A percentile compares a stretch with the other conserved stretches of the same genome.
Evolutionary conservation across 30 jellyfish, hydroid and myxozoan species (phyloP).

Genomic region (Phacellophora camtschatica): DNA sequence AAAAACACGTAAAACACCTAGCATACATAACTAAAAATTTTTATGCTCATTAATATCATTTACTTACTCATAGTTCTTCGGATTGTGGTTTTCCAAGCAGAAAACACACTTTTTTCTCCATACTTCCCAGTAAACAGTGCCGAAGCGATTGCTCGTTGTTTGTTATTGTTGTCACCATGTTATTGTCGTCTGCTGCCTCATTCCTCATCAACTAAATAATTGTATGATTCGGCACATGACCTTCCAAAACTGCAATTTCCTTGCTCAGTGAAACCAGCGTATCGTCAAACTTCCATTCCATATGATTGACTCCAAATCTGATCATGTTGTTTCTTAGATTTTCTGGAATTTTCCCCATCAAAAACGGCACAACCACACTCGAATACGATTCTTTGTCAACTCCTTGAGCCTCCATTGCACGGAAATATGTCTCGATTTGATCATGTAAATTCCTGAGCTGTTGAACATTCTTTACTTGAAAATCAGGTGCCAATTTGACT

Average conservation of each 20-base stretch:
- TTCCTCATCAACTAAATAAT: too few species aligned
- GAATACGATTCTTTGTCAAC: slow-evolving; percentile 20
- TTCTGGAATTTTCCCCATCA: slow-evolving; percentile 28
- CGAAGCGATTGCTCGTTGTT: slow-evolving; percentile 19
- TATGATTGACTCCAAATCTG: slow-evolving; percentile 26
- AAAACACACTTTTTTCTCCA: neutral
- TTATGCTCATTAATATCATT: slow-evolving; percentile 10
- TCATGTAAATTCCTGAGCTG: slow-evolving; percentile 24
- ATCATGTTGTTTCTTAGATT: slow-evolving; percentile 29
- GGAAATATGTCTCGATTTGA: slow-evolving; percentile 34
- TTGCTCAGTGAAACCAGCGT: neutral
- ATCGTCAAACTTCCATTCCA: slow-evolving; percentile 40
- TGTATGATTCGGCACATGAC: slow-evolving; percentile 21
- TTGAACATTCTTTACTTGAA: neutral
- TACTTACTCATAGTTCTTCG: slow-evolving; percentile 11
- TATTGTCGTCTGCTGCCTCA: neutral
- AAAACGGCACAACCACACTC: slow-evolving; percentile 18
- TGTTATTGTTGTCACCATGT: slow-evolving; percentile 2
- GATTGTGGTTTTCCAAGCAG: neutral
- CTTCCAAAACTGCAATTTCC: neutral
- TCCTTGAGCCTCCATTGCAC: slow-evolving; percentile 35
- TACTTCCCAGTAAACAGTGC: slow-evolving; percentile 39
- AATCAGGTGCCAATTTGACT: neutral
- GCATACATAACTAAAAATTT: slow-evolving; percentile 11
- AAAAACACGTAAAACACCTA: slow-evolving; percentile 26